phyloP scores from a whole-genome alignment of 2,113 vertebrate species.

The Scalopus aquaticus region DNA sequence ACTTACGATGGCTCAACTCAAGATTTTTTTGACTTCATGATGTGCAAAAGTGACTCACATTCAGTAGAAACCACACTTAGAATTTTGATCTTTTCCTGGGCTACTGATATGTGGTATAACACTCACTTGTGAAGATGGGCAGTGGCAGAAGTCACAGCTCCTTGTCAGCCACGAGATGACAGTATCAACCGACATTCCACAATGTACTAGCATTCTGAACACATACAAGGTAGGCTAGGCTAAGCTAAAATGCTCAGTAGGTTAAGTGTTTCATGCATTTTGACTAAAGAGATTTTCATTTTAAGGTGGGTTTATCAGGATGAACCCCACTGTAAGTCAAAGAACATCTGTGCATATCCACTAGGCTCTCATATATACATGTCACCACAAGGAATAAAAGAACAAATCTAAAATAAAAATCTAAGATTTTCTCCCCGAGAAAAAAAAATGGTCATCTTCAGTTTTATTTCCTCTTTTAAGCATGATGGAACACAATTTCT shows the following conservation, averaged over 20 bases:
- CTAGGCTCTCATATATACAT: not conserved
- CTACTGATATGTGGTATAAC: not conserved
- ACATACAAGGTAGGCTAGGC: not conserved
- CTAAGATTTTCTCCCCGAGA: not conserved
- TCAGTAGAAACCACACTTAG: not conserved
- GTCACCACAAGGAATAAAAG: not conserved
- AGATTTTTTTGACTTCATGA: not conserved
- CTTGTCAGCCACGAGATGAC: not conserved
- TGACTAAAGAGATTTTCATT: not conserved
- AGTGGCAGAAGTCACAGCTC: not conserved
- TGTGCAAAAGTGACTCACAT: not conserved
- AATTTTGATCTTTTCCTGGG: not conserved
- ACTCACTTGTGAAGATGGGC: not conserved
- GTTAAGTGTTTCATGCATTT: not conserved
- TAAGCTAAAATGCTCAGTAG: not conserved
- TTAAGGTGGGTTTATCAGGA: not conserved
- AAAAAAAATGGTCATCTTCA: not conserved
- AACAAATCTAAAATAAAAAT: not conserved
- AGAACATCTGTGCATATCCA: not conserved
- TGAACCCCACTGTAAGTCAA: not conserved
- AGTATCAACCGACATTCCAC: not conserved
- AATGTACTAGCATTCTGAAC: not conserved
- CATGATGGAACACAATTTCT: slow-evolving; percentile 36
- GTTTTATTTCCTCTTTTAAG: slow-evolving; percentile 43
- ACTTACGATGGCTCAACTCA: not conserved